Percentiles rank a stretch among this genome's conserved stretches.
These are phyloP conservation scores for Pteria penguin DNA, from an alignment of 2,888 invertebrate species.

Conservation along the genomic window DNA sequence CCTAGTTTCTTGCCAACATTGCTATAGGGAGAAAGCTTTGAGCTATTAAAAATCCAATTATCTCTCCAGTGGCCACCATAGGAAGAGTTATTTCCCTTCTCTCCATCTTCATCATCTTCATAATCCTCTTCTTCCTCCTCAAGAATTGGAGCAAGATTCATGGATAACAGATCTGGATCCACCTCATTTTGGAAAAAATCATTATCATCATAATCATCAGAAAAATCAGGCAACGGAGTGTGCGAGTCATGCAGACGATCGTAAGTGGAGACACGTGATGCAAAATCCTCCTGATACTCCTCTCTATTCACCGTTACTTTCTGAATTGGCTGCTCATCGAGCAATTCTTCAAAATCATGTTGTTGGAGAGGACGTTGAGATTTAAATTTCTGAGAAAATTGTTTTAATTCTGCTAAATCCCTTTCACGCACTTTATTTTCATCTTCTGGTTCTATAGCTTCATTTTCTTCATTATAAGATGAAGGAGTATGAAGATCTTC, in stretches of 20 bases:
- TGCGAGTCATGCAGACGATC: slow-evolving; percentile 60
- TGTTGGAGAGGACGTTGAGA: slow-evolving; percentile 54
- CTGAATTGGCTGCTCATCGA: slow-evolving; percentile 62
- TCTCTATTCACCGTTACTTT: slow-evolving; percentile 54
- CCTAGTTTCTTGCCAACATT: slow-evolving; percentile 53
- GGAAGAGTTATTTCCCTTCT: slow-evolving; percentile 16
- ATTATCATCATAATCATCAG: slow-evolving; percentile 66
- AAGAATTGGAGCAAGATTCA: slow-evolving; percentile 71
- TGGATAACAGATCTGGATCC: slow-evolving; percentile 71
- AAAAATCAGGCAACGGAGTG: slow-evolving; percentile 61
- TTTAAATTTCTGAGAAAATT: slow-evolving; percentile 61
- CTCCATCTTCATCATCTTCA: slow-evolving; percentile 57
- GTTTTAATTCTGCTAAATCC: slow-evolving; percentile 58
- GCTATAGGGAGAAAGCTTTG: slow-evolving; percentile 55
- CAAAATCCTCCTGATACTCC: slow-evolving; percentile 62
- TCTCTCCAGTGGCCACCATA: slow-evolving; percentile 55
- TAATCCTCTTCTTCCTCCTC: slow-evolving; percentile 72
- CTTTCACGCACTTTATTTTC: slow-evolving; percentile 42
- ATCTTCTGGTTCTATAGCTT: slow-evolving; percentile 24
- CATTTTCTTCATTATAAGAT: slow-evolving; percentile 22
- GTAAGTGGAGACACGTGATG: slow-evolving; percentile 54
- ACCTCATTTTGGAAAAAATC: slow-evolving; percentile 67
- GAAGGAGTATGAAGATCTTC: not conserved
- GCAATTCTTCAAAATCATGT: slow-evolving; percentile 55
- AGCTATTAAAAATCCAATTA: slow-evolving; percentile 73